phyloP scores from a whole-genome alignment of 2,113 vertebrate species.

The Anolis sagrei region DNA sequence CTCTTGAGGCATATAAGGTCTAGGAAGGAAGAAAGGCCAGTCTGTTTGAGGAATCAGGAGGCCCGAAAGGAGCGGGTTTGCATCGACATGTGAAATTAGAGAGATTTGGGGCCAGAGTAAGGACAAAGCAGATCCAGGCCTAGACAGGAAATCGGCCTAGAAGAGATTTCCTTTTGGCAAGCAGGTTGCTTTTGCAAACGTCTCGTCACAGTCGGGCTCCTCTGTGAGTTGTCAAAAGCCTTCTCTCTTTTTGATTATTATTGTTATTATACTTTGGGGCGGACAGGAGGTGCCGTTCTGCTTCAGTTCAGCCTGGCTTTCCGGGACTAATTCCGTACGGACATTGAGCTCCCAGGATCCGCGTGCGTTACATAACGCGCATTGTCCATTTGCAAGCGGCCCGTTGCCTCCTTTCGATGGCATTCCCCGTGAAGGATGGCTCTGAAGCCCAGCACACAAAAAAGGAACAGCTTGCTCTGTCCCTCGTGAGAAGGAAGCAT shows the following conservation, averaged over 20 bases:
- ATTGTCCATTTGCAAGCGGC: neutral
- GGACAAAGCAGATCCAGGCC: neutral
- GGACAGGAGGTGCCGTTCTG: neutral
- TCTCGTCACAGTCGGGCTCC: neutral
- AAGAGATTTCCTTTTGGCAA: neutral
- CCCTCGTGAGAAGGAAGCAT: neutral
- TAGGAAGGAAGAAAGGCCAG: neutral
- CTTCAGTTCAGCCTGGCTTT: slow-evolving; percentile 12
- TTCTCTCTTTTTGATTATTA: neutral
- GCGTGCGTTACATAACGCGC: neutral
- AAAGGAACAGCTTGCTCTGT: neutral
- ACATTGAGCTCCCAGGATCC: neutral
- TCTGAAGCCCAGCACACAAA: neutral
- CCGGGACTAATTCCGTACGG: neutral
- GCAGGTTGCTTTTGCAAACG: neutral
- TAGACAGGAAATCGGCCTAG: neutral
- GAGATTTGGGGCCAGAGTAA: neutral
- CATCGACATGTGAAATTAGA: neutral
- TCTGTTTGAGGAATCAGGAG: neutral
- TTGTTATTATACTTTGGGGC: neutral
- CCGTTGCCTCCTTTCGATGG: neutral
- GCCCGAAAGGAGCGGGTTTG: neutral
- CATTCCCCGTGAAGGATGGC: neutral
- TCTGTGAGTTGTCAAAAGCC: neutral
- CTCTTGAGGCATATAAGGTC: too few relatives aligned